Evolutionary conservation across 2,888 invertebrate species (phyloP).

Genomic region (Apamea monoglypha): DNA sequence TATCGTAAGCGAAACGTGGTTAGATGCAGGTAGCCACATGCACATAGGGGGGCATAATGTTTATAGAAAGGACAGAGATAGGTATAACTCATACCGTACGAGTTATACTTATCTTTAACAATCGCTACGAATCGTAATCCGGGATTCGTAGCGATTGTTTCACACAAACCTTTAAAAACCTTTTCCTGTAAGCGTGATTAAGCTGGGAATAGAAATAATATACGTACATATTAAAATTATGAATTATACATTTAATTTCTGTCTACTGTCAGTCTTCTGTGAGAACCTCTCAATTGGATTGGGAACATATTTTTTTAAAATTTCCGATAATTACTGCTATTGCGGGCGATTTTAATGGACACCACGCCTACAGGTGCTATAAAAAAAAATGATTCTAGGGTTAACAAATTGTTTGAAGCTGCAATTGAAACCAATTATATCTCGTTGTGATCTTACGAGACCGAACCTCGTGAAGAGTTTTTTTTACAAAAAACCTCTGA

Average conservation of each 20-base stretch:
- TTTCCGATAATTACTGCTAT: not conserved
- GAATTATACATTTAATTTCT: not conserved
- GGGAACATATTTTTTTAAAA: constrained; percentile 2
- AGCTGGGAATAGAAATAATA: not conserved
- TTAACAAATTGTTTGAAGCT: not conserved
- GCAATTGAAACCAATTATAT: too few relatives aligned
- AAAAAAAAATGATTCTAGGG: not conserved
- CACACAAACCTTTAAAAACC: not conserved
- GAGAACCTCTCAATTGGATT: not conserved
- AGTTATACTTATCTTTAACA: too few relatives aligned
- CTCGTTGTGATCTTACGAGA: too few relatives aligned
- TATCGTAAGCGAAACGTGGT: not conserved
- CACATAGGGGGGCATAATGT: not conserved
- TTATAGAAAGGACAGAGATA: not conserved
- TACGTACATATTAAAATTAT: not conserved
- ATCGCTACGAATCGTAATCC: too few relatives aligned
- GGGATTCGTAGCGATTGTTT: not conserved
- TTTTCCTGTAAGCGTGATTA: not conserved
- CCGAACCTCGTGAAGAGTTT: not conserved
- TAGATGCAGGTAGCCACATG: not conserved
- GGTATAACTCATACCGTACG: not conserved
- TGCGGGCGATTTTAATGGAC: not conserved
- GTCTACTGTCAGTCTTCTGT: too few relatives aligned
- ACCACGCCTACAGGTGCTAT: not conserved
- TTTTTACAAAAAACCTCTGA: not conserved